These are phyloP conservation scores for Toxostoma redivivum DNA, from an alignment of 2,113 vertebrate species.

Conservation along the genomic window DNA sequence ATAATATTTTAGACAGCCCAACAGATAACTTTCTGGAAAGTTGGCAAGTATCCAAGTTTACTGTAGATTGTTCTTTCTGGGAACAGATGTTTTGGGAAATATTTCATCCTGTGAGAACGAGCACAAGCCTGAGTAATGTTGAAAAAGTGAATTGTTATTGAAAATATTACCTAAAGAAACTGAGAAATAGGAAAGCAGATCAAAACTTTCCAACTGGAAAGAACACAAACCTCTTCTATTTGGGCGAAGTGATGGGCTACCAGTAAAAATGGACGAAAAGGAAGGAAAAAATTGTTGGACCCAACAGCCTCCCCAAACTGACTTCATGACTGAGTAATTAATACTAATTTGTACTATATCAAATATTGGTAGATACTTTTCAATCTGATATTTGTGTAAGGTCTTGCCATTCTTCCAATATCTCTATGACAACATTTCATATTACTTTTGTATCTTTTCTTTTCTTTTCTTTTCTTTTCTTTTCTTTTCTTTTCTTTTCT, in stretches of 20 bases:
- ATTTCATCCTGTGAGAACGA: neutral
- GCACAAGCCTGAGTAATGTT: neutral
- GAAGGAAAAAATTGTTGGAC: neutral
- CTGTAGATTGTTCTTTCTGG: neutral
- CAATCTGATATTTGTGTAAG: neutral
- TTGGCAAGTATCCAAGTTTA: neutral
- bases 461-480: neutral
- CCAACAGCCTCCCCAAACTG: fast-evolving
- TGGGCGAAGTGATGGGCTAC: neutral
- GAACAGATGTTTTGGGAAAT: slow-evolving; percentile 1
- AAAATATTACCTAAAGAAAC: neutral
- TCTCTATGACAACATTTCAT: neutral
- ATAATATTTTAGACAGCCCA: neutral
- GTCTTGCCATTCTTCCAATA: neutral
- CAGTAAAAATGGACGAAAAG: neutral
- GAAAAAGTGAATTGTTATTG: neutral
- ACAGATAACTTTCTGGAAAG: neutral
- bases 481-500: neutral
- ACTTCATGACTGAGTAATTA: neutral
- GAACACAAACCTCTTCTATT: neutral
- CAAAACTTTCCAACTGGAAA: neutral
- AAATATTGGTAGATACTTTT: neutral
- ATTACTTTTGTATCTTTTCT: neutral
- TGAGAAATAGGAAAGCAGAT: neutral
- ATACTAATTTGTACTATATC: neutral